Evolutionary conservation across 2,113 vertebrate genomes (phyloP).

Genomic region (Prolemur simus): DNA sequence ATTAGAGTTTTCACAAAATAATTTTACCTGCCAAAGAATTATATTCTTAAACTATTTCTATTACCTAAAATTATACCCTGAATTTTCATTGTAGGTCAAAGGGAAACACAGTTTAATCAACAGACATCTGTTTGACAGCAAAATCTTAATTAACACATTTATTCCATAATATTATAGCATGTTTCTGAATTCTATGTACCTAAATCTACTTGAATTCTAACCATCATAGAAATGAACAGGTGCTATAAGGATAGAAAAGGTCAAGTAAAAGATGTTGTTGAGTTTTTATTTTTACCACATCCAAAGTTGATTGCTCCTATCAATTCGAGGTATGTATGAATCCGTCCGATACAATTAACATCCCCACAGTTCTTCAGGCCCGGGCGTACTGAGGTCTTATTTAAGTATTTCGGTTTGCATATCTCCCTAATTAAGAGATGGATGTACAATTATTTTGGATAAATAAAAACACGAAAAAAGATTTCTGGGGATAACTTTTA

Average conservation of each 20-base stretch:
- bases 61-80: slow-evolving; percentile 42
- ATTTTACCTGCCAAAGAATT: slow-evolving; percentile 60
- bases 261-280: slow-evolving; percentile 54
- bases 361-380: slow-evolving; percentile 98
- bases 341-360: slow-evolving; percentile 98
- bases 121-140: slow-evolving; percentile 42
- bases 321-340: slow-evolving; percentile 97
- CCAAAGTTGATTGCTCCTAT: slow-evolving; percentile 98
- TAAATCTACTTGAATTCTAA: slow-evolving; percentile 53
- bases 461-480: slow-evolving; percentile 45
- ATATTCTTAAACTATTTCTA: slow-evolving; percentile 30
- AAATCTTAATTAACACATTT: slow-evolving; percentile 44
- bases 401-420: slow-evolving; percentile 95
- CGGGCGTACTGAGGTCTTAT: slow-evolving; percentile 98
- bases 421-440: slow-evolving; percentile 87
- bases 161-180: neutral
- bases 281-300: slow-evolving; percentile 89
- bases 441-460: slow-evolving; percentile 66
- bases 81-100: slow-evolving; percentile 45
- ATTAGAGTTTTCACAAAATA: slow-evolving; percentile 38
- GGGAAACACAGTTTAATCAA: slow-evolving; percentile 48
- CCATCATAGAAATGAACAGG: slow-evolving; percentile 36
- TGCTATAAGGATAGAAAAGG: slow-evolving; percentile 54
- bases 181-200: slow-evolving; percentile 15
- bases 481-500: slow-evolving; percentile 52